phyloP scores from a whole-genome alignment of 2,113 vertebrate genomes.

The Triplophysa dalaica region DNA sequence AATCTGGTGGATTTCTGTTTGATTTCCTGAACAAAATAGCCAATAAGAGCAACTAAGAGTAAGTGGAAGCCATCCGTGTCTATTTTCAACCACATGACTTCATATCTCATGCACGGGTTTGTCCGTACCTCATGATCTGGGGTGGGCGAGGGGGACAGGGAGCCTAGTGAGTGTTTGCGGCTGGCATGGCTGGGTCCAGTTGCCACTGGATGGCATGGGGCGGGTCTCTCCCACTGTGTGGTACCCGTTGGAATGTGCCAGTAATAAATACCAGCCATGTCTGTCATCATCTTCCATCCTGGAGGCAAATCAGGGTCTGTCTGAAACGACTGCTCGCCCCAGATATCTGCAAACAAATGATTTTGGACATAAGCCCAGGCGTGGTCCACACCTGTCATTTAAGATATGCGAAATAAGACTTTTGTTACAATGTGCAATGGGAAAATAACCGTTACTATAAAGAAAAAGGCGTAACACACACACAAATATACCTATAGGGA shows the following conservation, averaged over 20 bases:
- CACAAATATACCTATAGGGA: too few relatives aligned
- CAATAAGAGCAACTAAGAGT: background rate
- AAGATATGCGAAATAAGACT: background rate
- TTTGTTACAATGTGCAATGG: too few relatives aligned
- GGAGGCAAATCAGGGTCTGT: slow-evolving; percentile 93
- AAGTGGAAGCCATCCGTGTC: background rate
- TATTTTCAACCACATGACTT: too few relatives aligned
- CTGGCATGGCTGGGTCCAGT: slow-evolving; percentile 53
- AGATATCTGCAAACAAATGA: slow-evolving; percentile 80
- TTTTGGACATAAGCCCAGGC: slow-evolving; percentile 9
- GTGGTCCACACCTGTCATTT: background rate
- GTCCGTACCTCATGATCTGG: slow-evolving; percentile 84
- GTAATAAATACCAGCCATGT: slow-evolving; percentile 93
- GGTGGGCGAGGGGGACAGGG: slow-evolving; percentile 88
- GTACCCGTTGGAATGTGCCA: slow-evolving; percentile 98
- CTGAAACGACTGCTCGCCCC: slow-evolving; percentile 93
- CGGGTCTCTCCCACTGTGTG: slow-evolving; percentile 94
- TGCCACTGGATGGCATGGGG: slow-evolving; percentile 72
- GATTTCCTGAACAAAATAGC: background rate
- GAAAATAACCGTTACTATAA: too few relatives aligned
- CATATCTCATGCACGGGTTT: background rate
- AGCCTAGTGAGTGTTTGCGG: slow-evolving; percentile 84
- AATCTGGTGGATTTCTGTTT: background rate
- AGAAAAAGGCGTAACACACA: too few relatives aligned
- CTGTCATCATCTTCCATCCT: slow-evolving; percentile 96